Percentiles rank a stretch among this genome's conserved stretches.
Conservation (phyloP, 2,888 invertebrate genomes). For the Leptinotarsa juncta region DNA sequence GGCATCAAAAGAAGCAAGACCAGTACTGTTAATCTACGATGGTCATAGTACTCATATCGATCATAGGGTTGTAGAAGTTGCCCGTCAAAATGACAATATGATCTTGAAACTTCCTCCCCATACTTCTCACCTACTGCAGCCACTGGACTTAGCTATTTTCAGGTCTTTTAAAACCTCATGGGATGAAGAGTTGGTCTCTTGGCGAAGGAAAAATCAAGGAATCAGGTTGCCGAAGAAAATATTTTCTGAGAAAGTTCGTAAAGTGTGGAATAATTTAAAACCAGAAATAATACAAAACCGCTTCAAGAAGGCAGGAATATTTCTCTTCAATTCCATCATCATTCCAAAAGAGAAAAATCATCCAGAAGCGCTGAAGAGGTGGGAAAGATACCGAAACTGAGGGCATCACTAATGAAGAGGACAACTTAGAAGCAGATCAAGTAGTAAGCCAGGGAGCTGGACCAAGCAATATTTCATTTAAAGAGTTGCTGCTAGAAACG, state of each 20-base stretch:
- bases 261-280: not conserved
- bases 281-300: not conserved
- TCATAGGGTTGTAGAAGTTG: too few relatives aligned
- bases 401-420: too few relatives aligned
- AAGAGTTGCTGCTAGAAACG: not conserved
- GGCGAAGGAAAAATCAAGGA: not conserved
- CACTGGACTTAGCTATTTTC: not conserved
- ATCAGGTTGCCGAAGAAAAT: not conserved
- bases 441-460: not conserved
- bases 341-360: not conserved
- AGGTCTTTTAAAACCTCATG: not conserved
- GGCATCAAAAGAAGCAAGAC: too few relatives aligned
- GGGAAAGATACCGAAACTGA: too few relatives aligned
- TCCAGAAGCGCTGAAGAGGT: not conserved
- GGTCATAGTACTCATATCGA: too few relatives aligned
- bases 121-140: too few relatives aligned
- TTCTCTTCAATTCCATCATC: not conserved
- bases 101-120: too few relatives aligned
- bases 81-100: too few relatives aligned
- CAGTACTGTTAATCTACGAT: too few relatives aligned
- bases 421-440: too few relatives aligned
- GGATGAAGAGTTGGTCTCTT: not conserved
- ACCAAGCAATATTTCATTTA: not conserved
- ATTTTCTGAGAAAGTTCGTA: not conserved
- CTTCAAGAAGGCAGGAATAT: constrained; percentile 1